phyloP scores from a whole-genome alignment of 2,797 vertebrate species.

The Emys orbicularis region DNA sequence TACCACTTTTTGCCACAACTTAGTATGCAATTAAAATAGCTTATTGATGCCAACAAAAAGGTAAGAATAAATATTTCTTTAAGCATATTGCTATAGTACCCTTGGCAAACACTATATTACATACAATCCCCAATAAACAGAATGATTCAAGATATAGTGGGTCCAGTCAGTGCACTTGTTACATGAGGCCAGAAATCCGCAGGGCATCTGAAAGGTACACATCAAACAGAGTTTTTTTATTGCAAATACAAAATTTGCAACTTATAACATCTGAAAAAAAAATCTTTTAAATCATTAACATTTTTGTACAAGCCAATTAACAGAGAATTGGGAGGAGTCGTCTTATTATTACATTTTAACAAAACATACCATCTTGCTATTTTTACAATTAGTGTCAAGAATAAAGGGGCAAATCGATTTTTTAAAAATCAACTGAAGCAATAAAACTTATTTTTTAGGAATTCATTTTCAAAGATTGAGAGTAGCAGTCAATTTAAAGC shows the following conservation, averaged over 20 bases:
- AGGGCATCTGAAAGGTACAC: not conserved
- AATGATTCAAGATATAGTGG: not conserved
- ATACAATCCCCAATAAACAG: conserved; percentile 16
- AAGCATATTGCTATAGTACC: conserved; percentile 42
- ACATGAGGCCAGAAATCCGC: not conserved
- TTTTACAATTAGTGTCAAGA: not conserved
- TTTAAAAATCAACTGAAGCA: not conserved
- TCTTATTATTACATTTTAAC: not conserved
- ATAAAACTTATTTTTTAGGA: conserved; percentile 44
- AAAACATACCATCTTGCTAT: not conserved
- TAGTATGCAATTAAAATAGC: conserved; percentile 27
- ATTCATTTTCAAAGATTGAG: not conserved
- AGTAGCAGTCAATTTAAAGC: not conserved
- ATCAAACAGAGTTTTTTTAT: not conserved
- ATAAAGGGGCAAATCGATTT: not conserved
- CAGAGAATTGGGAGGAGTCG: not conserved
- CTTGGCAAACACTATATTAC: not conserved
- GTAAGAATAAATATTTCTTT: conserved; percentile 53
- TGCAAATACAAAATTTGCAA: not conserved
- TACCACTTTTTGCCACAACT: conserved; percentile 22
- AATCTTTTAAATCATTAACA: not conserved
- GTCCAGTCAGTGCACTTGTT: not conserved
- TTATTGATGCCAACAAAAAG: conserved; percentile 28
- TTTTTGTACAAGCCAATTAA: not conserved
- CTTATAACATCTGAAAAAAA: not conserved